Evolutionary conservation across 2,113 vertebrate genomes (phyloP), one percentile per base, ranked within the genome.

Genomic region (Zosterops borbonicus): DNA sequence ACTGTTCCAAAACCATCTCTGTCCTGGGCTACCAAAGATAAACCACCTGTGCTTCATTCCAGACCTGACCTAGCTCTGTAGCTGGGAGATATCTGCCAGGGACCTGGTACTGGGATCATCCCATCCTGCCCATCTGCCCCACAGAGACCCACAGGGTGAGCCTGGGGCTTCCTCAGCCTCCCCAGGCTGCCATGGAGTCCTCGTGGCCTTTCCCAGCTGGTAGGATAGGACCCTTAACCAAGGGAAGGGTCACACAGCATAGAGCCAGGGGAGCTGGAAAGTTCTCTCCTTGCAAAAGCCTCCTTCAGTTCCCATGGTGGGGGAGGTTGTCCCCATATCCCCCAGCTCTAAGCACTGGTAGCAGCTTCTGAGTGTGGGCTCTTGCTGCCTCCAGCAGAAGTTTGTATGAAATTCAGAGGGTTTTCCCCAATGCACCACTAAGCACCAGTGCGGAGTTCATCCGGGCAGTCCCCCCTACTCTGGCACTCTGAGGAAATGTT

Each of bases 131-230:
- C 4, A 5, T 12, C 59, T 74, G 37, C 73, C 47, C 64, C 50
- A 37, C 53, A 35, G 33, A 68, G 35, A 41, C 11, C 29, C 3
- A 1, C 2, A 4, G 46, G 42, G 16, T 53, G 27, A 83, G 5
- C 12, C 0, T 3, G 4, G 23, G 35, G 1, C 9, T 47, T 11
- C 14, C 50, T 47, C 41, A 52, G 15, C 33, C n/a, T 59, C 65
- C 11, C 23, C 0, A 0, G 6, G 4, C 59, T 77, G 71, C 59
- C 35, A 29, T 2, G 2, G 83, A 88, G 44, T 23, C 49, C 35
- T 70, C 0, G 0, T 52, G 35, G 28, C 16, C 14, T 74, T 55
- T 62, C 37, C 22, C 52, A 67, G 31, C 4, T 1, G 2, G 11
- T 24, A 70, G 83, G n/a, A 67, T 1, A 12, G 42, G 35, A 41